Conservation (phyloP, 2,888 invertebrate species). For the Crocallis elinguaria region DNA sequence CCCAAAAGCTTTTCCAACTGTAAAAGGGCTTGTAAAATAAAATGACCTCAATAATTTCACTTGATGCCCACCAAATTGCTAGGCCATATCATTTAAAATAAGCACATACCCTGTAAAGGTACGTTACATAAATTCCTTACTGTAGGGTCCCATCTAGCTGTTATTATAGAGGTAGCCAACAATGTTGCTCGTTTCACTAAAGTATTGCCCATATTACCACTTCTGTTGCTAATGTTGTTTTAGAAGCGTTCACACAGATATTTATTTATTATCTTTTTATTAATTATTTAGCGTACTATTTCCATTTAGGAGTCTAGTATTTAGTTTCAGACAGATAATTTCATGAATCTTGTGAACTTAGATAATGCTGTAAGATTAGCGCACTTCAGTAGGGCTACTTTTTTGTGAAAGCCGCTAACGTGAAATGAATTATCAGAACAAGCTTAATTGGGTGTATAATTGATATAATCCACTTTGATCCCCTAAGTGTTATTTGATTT, state of each 20-base stretch:
- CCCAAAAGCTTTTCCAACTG: slow-evolving; percentile 11
- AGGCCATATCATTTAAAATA: slow-evolving; percentile 37
- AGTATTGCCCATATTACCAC: slow-evolving; percentile 13
- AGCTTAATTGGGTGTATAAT: no score
- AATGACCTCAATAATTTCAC: slow-evolving; percentile 29
- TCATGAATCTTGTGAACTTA: no score
- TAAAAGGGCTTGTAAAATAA: slow-evolving; percentile 27
- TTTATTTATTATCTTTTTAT: not conserved
- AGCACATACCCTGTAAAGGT: slow-evolving; percentile 41
- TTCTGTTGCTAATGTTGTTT: slow-evolving; percentile 5
- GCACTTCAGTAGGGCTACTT: no score
- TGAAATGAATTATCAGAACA: no score
- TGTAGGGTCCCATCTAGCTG: slow-evolving; percentile 31
- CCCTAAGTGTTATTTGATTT: no score
- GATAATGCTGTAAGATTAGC: no score
- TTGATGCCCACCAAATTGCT: slow-evolving; percentile 24
- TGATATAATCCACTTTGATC: no score
- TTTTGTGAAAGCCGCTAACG: no score
- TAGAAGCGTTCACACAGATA: not conserved
- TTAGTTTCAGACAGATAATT: no score
- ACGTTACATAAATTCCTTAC: slow-evolving; percentile 52
- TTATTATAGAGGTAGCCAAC: slow-evolving; percentile 33
- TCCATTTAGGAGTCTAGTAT: no score
- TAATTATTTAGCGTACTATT: no score
- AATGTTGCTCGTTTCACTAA: slow-evolving; percentile 31